Conservation (phyloP, 2,888 invertebrate genomes). For the Athalia cordata region DNA sequence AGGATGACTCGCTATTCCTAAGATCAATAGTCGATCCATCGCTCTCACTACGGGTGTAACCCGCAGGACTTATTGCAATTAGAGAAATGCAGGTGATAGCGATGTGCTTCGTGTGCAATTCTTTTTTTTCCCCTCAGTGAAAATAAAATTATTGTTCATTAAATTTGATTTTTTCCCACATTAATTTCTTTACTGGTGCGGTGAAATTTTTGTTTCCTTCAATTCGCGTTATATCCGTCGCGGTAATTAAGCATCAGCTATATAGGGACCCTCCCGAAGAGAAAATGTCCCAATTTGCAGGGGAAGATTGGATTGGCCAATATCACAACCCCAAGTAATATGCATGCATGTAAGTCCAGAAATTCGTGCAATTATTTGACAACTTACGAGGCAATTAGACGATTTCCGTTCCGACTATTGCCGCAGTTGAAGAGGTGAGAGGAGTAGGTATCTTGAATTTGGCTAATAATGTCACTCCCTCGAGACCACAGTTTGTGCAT, state of each 20-base stretch:
- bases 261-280: too few species aligned
- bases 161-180: not conserved
- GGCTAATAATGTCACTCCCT: conserved; percentile 60
- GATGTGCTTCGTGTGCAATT: too few species aligned
- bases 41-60: conserved; percentile 46
- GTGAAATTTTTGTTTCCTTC: not conserved
- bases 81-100: conserved; percentile 27
- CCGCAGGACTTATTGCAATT: conserved; percentile 22
- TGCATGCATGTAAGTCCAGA: not conserved
- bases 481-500: conserved; percentile 60
- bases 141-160: too few species aligned
- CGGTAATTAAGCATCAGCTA: too few species aligned
- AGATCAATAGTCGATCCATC: conserved; percentile 62
- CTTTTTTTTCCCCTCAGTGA: not conserved
- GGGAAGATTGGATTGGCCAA: conserved; percentile 35
- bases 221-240: too few species aligned
- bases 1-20: conserved; percentile 59
- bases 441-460: conserved; percentile 52
- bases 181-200: too few species aligned
- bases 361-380: conserved; percentile 37
- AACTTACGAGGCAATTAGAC: conserved; percentile 39
- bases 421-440: not conserved
- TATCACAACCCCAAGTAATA: conserved; percentile 28
- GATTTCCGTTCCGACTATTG: conserved; percentile 1
- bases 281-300: too few species aligned